Conservation (phyloP, 2,113 vertebrate genomes). For the Otocyon megalotis region DNA sequence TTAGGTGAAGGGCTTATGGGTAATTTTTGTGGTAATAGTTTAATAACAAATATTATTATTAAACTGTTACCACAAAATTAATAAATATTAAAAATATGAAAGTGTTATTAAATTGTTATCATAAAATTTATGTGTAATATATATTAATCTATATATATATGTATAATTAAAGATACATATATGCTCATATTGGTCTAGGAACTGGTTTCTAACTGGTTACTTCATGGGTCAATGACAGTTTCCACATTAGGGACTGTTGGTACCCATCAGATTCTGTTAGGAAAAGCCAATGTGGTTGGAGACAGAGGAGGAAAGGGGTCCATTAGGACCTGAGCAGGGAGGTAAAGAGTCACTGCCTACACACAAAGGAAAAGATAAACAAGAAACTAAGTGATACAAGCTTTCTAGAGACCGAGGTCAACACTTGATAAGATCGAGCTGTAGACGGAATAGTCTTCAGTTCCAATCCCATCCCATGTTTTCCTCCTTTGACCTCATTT, state of each 20-base stretch:
- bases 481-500: background rate
- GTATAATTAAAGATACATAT: background rate
- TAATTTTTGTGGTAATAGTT: conserved; percentile 57
- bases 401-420: background rate
- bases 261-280: background rate
- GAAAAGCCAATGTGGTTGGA: background rate
- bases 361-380: conserved; percentile 12
- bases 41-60: conserved; percentile 33
- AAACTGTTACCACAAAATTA: conserved; percentile 41
- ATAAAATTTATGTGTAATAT: background rate
- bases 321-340: background rate
- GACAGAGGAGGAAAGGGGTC: background rate
- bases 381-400: background rate
- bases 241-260: background rate
- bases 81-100: conserved; percentile 53
- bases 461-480: background rate
- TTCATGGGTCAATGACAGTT: background rate
- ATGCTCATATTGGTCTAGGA: background rate
- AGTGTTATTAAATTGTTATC: conserved; percentile 9
- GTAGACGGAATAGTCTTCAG: background rate
- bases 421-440: background rate
- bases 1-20: conserved; percentile 45
- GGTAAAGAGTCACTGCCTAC: background rate
- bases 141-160: background rate
- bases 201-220: background rate